Evolutionary conservation across 2,888 invertebrate genomes (phyloP).

Genomic region (Temnothorax ravouxi): DNA sequence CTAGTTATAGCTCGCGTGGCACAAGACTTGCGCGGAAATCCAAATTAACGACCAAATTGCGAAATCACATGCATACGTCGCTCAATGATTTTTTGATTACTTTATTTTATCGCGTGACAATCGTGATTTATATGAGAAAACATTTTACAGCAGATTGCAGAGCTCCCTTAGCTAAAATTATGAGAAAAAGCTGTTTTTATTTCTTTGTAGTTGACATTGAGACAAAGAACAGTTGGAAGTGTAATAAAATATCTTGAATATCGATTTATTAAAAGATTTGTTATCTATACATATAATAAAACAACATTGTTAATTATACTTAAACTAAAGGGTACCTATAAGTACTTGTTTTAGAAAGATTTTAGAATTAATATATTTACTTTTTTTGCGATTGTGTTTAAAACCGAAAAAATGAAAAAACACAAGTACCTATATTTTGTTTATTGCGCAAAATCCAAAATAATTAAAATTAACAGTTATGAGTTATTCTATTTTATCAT

Average conservation of each 20-base stretch:
- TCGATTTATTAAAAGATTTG: background rate
- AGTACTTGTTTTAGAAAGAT: background rate
- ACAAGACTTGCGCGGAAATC: slow-evolving; percentile 34
- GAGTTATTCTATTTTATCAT: background rate
- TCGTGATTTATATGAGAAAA: background rate
- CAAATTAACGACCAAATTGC: slow-evolving; percentile 41
- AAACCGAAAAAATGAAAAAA: background rate
- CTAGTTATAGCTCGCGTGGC: slow-evolving; percentile 42
- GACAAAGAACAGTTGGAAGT: background rate
- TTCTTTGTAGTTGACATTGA: background rate
- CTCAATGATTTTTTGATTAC: slow-evolving; percentile 22
- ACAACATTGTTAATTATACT: background rate
- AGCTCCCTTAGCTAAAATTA: background rate
- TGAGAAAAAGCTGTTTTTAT: background rate
- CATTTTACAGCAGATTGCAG: background rate
- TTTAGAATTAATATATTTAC: background rate
- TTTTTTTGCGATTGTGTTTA: background rate
- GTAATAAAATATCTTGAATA: background rate
- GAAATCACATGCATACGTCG: background rate
- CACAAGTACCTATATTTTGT: background rate
- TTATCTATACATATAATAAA: background rate
- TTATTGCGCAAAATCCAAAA: background rate
- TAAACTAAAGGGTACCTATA: background rate
- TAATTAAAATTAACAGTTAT: background rate
- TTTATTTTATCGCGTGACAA: slow-evolving; percentile 1